Percentiles rank a stretch among this genome's conserved stretches.
Evolutionary conservation across 2,888 invertebrate species (phyloP).

Genomic region (Exephanes ischioxanthus): DNA sequence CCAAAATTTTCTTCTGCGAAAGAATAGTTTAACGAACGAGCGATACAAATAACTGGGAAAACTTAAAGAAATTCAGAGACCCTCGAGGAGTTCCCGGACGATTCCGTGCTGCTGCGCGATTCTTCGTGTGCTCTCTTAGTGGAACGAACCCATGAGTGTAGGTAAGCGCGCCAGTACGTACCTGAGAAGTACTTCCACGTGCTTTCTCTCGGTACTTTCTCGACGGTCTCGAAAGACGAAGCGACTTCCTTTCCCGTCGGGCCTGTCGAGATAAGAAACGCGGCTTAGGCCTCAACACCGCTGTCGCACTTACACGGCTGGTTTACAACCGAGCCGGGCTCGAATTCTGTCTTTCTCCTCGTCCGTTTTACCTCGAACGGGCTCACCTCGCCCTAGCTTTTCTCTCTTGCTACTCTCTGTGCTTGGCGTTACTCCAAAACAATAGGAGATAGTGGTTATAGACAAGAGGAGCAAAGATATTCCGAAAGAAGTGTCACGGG

Average conservation of each 20-base stretch:
- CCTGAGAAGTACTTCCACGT: conserved; percentile 73
- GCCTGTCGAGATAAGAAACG: conserved; percentile 66
- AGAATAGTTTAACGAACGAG: too few relatives aligned
- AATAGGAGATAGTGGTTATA: conserved; percentile 55
- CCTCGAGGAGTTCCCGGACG: conserved; percentile 46
- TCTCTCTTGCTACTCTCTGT: conserved; percentile 10
- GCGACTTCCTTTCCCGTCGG: conserved; percentile 65
- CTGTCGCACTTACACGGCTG: conserved; percentile 58
- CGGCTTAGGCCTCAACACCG: conserved; percentile 64
- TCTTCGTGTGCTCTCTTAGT: conserved; percentile 56
- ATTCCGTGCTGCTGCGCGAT: conserved; percentile 52
- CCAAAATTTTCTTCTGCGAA: too few relatives aligned
- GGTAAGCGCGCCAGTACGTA: conserved; percentile 57
- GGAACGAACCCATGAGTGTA: conserved; percentile 66
- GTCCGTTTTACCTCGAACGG: conserved; percentile 1
- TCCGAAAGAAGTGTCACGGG: conserved; percentile 41
- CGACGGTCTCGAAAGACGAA: conserved; percentile 70
- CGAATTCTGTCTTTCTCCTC: conserved; percentile 24
- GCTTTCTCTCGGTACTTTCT: conserved; percentile 80
- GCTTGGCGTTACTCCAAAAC: conserved; percentile 63
- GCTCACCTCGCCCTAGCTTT: conserved; percentile 33
- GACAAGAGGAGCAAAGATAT: conserved; percentile 39
- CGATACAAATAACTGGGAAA: conserved; percentile 17
- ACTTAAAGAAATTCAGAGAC: conserved; percentile 45
- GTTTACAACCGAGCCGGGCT: conserved; percentile 53